Conservation (phyloP, 2,888 invertebrate species). For the Xanthorhoe designata region DNA sequence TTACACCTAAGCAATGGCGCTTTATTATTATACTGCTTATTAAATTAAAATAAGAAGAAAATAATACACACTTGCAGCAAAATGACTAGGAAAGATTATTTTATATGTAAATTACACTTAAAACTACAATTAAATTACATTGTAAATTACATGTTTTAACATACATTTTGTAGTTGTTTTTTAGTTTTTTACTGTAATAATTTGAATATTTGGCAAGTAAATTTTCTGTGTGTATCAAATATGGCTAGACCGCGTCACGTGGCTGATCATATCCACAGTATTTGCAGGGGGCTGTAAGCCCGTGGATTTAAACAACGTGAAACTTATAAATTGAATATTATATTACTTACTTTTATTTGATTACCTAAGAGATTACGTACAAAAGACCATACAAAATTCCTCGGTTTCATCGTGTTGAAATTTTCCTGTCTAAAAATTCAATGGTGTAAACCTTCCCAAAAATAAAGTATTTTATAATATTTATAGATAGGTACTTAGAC, state of each 20-base stretch:
- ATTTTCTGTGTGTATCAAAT: constrained; percentile 53
- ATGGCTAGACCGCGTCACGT: constrained; percentile 58
- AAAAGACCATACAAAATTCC: neutral
- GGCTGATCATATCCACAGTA: constrained; percentile 57
- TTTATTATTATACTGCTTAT: no score
- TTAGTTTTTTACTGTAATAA: no score
- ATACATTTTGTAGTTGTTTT: no score
- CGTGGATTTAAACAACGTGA: constrained; percentile 52
- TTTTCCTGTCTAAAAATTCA: neutral
- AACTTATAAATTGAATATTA: constrained; percentile 56
- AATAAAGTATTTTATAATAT: neutral
- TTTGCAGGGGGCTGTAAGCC: constrained; percentile 56
- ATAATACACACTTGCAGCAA: no score
- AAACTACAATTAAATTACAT: no score
- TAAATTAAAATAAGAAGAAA: no score
- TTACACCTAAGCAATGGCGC: no score
- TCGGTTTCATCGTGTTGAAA: neutral
- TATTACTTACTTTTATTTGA: constrained; percentile 41
- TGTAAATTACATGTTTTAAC: no score
- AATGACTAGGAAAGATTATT: no score
- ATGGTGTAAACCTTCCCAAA: neutral
- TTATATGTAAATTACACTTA: no score
- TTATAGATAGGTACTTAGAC: neutral
- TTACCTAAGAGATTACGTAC: constrained; percentile 8
- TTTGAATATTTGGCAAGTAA: neutral